Base-by-base conservation (phyloP, 2,797 vertebrate species). In the Acipenser transmontanus region DNA sequence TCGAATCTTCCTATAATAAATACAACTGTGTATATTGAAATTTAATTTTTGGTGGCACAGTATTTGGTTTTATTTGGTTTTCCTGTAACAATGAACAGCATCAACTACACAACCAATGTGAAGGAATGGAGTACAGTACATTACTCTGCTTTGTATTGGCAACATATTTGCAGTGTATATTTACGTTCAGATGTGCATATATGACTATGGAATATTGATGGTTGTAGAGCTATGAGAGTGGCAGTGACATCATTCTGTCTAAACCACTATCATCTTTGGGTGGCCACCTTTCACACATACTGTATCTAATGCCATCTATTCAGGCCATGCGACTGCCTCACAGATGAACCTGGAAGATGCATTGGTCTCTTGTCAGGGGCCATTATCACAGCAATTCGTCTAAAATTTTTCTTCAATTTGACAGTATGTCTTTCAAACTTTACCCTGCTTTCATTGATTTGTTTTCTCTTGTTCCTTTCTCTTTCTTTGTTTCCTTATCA, bases 401-500 rank as follows among this genome's bases (percentile, higher is more conserved):
- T 80, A 76, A 86, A 75, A 82, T 77, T 83, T 82, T 80, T 82
- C 84, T 87, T 86, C 85, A 76, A 85, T 85, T 82, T 82, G 86
- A 86, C 84, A 85, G 88, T 82, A 79, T 86, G 86, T 92, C 89
- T 89, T 86, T 82, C 82, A 91, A 88, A 87, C 86, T 70, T 81
- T 87, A 83, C 85, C 78, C 82, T 87, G 89, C 88, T 88, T 84
- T 83, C 90, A 93, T 94, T 92, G 93, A 94, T 94, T 92, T 93
- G 91, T 94, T 93, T 93, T 92, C 89, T 89, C 85, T 82, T 86
- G 83, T 85, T 89, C 87, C 90, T 94, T 93, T 96, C 94, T 93
- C 87, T 78, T 86, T 85, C 84, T 93, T 98, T 99, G 96, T 99
- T 93, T 95, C 93, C 95, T 98, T 99, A 99, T 99, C 96, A 89